Evolutionary conservation across 2,797 vertebrate genomes (phyloP), one percentile per base, ranked within the genome.

Genomic region (Xyrichtys novacula): DNA sequence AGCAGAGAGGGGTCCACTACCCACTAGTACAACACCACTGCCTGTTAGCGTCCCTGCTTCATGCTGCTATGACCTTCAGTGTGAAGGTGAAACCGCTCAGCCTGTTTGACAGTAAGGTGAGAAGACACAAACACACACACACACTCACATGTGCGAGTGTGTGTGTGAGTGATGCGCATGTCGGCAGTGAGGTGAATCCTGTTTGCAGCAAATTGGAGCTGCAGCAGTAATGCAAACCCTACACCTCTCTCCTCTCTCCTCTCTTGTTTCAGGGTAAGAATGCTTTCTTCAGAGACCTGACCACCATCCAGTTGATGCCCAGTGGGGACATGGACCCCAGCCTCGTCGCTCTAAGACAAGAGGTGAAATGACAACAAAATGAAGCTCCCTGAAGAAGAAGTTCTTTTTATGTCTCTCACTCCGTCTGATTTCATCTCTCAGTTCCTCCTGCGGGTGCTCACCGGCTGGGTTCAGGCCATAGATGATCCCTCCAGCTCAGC

Each of bases 251-350:
- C n/a, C n/a, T n/a, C n/a, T n/a, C n/a, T n/a, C n/a, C n/a, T n/a
- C n/a, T 89, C 43, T 85, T 20, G 23, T 44, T 86, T 44, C 72
- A 99, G 98, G 98, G 97, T 25, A 98, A 98, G 90, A 99, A 98
- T 46, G 97, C 97, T 2, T 98, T 99, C 93, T 99, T 99, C 89
- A 96, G 97, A 89, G 98, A 99, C 48, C 93, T 99, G 59, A 96
- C 95, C 1, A 95, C 96, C 72, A 96, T 99, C 91, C 97, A 98
- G 90, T 92, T 99, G 86, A 91, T 99, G 60, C 98, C 98, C 62
- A 98, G 96, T 25, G 98, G 97, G 28, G 97, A 97, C 83, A 94
- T 96, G 92, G 98, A 99, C 83, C 94, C 96, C n/a, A 84, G 86
- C 1, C 77, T 97, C 62, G 85, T 98, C 49, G 95, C 94, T 6